Conservation (phyloP, 2,113 vertebrate species). For the Scophthalmus maximus region DNA sequence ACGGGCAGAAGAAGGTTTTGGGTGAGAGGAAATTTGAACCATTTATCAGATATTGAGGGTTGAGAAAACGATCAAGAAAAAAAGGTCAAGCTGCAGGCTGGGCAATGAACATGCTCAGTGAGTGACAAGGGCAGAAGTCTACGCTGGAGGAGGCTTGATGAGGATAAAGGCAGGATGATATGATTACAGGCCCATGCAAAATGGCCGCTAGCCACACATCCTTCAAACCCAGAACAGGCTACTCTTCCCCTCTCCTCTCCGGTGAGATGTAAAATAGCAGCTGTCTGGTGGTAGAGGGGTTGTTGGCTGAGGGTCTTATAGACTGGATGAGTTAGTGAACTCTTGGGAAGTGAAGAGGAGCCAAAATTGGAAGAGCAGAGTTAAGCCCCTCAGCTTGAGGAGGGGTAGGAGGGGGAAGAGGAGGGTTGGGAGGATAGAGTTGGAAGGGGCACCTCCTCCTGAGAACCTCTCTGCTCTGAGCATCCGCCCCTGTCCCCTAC, state of each 20-base stretch:
- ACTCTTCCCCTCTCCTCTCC: slow-evolving; percentile 81
- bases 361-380: slow-evolving; percentile 56
- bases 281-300: slow-evolving; percentile 40
- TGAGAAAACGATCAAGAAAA: slow-evolving; percentile 24
- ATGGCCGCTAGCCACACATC: slow-evolving; percentile 72
- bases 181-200: slow-evolving; percentile 81
- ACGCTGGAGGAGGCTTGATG: slow-evolving; percentile 57
- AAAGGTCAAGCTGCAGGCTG: slow-evolving; percentile 41
- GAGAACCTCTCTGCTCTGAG: slow-evolving; percentile 86
- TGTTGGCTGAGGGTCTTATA: slow-evolving; percentile 55
- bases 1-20: neutral
- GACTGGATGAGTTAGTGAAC: slow-evolving; percentile 73
- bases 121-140: slow-evolving; percentile 77
- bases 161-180: slow-evolving; percentile 58
- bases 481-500: slow-evolving; percentile 92
- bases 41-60: slow-evolving; percentile 28
- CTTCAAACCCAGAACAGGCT: slow-evolving; percentile 79
- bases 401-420: slow-evolving; percentile 54
- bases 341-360: slow-evolving; percentile 73
- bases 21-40: too few species aligned
- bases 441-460: slow-evolving; percentile 80
- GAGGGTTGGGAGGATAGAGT: slow-evolving; percentile 67
- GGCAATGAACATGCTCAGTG: slow-evolving; percentile 88
- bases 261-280: slow-evolving; percentile 65
- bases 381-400: slow-evolving; percentile 64